A percentile compares a stretch with the other conserved stretches of the same genome.
These are phyloP conservation scores for Chrysocyon brachyurus DNA, from an alignment of 2,797 vertebrate genomes.

Conservation along the genomic window DNA sequence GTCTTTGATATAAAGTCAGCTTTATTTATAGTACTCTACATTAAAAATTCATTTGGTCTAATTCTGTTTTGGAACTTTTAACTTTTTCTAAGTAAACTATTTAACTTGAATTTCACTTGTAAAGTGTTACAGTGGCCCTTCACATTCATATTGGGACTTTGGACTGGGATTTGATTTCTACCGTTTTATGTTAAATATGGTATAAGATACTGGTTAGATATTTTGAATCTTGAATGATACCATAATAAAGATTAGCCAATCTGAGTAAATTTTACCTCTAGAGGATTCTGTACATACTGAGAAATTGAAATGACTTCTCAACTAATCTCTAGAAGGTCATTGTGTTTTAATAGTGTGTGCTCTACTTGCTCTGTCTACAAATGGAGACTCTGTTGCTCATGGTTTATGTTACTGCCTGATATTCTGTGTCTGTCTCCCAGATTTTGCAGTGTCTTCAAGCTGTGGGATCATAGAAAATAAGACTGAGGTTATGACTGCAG, in stretches of 20 bases:
- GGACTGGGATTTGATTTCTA: background rate
- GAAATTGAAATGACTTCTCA: background rate
- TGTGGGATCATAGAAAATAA: background rate
- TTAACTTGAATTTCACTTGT: background rate
- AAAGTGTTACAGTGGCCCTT: background rate
- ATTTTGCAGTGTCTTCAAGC: background rate
- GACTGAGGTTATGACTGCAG: background rate
- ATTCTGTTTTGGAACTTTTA: background rate
- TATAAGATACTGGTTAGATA: background rate
- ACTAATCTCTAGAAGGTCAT: background rate
- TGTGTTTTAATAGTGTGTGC: background rate
- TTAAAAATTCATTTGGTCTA: constrained; percentile 13
- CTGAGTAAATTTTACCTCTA: background rate
- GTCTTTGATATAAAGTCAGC: background rate
- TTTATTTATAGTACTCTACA: background rate
- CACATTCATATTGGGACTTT: background rate
- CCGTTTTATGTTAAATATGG: background rate
- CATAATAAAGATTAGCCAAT: background rate
- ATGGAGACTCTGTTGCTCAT: background rate
- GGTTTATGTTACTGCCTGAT: background rate
- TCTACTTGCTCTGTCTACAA: background rate
- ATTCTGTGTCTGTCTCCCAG: background rate
- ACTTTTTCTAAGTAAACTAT: background rate
- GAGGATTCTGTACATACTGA: background rate
- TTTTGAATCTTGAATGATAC: background rate